Conservation (phyloP, 2,797 vertebrate genomes). For the Peromyscus melanophrys region DNA sequence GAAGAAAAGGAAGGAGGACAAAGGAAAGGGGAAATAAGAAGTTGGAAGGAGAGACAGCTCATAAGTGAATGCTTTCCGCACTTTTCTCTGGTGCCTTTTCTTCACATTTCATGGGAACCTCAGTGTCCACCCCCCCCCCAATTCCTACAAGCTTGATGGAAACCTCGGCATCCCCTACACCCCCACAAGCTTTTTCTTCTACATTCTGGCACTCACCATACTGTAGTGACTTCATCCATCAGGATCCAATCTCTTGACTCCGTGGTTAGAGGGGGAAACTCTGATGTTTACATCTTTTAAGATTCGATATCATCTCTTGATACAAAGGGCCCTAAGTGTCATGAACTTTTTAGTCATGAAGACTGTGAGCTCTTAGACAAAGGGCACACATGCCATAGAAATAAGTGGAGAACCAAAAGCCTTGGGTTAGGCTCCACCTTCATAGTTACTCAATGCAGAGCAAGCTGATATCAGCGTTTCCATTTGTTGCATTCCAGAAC, state of each 20-base stretch:
- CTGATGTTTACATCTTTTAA: neutral
- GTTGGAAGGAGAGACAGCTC: neutral
- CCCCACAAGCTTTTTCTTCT: fast-evolving
- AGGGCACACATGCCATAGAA: neutral
- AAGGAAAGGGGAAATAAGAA: neutral
- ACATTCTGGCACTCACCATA: neutral
- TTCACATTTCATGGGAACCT: neutral
- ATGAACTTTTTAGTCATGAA: neutral
- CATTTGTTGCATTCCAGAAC: neutral
- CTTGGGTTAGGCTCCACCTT: neutral
- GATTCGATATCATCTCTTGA: neutral
- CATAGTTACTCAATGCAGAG: fast-evolving
- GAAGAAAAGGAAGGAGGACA: neutral
- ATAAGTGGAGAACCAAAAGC: no score
- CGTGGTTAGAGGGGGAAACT: neutral
- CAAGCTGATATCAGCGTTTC: neutral
- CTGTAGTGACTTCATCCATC: neutral
- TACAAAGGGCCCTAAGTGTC: neutral
- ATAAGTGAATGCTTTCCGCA: fast-evolving
- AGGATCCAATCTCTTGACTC: neutral
- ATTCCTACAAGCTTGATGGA: fast-evolving
- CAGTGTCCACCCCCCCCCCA: no score
- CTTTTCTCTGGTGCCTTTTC: no score
- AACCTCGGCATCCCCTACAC: no score
- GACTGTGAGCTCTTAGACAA: no score